Base-by-base conservation (phyloP, 1,140 invertebrate species). In the Delia radicum region DNA sequence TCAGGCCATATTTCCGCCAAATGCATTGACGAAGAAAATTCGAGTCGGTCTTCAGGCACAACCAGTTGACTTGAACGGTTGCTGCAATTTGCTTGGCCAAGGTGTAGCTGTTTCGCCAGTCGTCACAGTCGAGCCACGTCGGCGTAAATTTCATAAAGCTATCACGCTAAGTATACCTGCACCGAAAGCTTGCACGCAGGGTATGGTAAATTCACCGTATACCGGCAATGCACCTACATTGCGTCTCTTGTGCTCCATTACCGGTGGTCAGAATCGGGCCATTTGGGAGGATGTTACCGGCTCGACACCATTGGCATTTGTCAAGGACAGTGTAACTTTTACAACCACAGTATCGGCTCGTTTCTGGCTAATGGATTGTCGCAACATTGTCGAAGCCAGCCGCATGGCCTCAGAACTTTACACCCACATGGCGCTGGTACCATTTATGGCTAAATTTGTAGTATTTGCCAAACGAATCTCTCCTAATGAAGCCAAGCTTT, bases 201-300 rank as follows among this genome's bases (percentile, higher is more conserved):
- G 96, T 28, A 99, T 99, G 97, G 96, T 98, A 27, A 99, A 98
- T 88, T 93, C 97, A 79, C 76, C 78, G 2, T 84, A 82, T 76
- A 97, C 97, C 84, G 94, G 93, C 7, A 94, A 94, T 78, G 94
- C 96, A 1, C 96, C 97, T 6, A 98, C 96, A 0, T 89, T 99
- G 24, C 90, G 98, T 78, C 91, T 99, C 31, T 90, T 99, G 24
- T 99, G 98, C 88, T 99, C 96, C 78, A 99, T 99, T 83, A 98
- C 97, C 88, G 98, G 97, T 82, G 97, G 97, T 75, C 96, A 95
- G 48, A 96, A 96, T 76, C 92, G 96, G 76, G 97, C 98, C 7
- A 95, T 98, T 85, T 99, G 98, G 98, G 98, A 99, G 87, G 98
- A 99, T 86, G 98, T 99, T 6, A 99, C 98, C 6, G 97, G 97